Evolutionary conservation across 2,113 vertebrate genomes (phyloP), one percentile per base, ranked within the genome.

Genomic region (Hyperoodon ampullatus): DNA sequence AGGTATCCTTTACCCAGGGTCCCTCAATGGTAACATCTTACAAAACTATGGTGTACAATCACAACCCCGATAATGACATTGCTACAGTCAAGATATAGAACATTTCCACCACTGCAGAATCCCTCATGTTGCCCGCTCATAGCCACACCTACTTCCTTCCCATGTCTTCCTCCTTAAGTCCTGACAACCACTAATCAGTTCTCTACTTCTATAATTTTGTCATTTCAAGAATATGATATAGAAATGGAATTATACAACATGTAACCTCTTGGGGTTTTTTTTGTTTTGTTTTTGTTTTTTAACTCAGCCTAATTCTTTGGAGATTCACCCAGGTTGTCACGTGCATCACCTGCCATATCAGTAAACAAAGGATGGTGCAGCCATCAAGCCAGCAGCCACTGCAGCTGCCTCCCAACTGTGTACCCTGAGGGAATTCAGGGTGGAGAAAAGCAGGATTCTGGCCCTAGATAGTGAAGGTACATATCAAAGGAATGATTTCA

Each of bases 91-190:
- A 71, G 65, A 30, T 1, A 42, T 0, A 28, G 35, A 83, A 47
- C 10, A 26, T 26, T 35, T 35, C 65, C 44, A 39, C 30, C 55
- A 16, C 4, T 39, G 14, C n/a, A 78, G 47, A 55, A 30, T 35
- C 55, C 21, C 42, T 28, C 39, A 0, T 0, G 8, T 14, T 16
- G 3, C 4, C 47, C 16, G 33, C 39, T 63, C 42, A 30, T 0
- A 61, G n/a, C 23, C 47, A 53, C 2, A 21, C 10, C 53, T 24
- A 18, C 55, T 58, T 70, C 21, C 33, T 8, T 70, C 30, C 50
- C 15, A 9, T 9, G 11, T 35, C 5, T 8, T n/a, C 3, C 44
- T 15, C 14, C 24, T 61, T 53, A 50, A 66, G 4, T 9, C 63
- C 71, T 26, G 3, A 35, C 30, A 83, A 30, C 16, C 16, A 70